phyloP scores from a whole-genome alignment of 2,888 invertebrate genomes.

The Synergus gifuensis region DNA sequence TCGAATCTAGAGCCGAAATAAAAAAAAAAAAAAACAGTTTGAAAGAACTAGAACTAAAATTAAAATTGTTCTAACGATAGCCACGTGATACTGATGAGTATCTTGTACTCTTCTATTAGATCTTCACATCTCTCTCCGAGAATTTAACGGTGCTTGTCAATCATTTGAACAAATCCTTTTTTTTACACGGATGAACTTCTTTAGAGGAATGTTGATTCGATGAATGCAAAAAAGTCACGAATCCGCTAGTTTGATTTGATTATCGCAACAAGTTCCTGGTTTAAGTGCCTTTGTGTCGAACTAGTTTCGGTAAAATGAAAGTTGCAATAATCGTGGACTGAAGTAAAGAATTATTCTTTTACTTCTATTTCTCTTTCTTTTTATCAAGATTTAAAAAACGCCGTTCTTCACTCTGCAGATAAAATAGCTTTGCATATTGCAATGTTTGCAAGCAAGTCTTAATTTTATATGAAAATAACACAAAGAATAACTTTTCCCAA shows the following conservation, averaged over 20 bases:
- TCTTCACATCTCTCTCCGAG: constrained; percentile 36
- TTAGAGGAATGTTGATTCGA: neutral
- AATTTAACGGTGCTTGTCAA: constrained; percentile 60
- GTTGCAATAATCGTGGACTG: neutral
- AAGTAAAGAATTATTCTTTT: neutral
- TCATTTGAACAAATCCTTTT: constrained; percentile 45
- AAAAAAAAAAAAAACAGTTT: neutral
- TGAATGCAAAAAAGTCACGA: neutral
- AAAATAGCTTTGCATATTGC: neutral
- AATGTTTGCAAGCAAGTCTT: neutral
- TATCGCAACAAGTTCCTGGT: neutral
- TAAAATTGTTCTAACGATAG: neutral
- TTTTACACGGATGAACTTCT: neutral
- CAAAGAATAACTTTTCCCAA: neutral
- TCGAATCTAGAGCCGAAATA: neutral
- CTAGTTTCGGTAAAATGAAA: neutral
- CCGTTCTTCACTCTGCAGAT: neutral
- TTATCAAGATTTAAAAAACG: neutral
- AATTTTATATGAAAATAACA: neutral
- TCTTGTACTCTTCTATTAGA: neutral
- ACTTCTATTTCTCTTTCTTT: neutral
- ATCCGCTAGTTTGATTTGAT: neutral
- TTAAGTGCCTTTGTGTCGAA: neutral
- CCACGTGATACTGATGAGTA: neutral
- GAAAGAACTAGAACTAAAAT: neutral